Percentiles rank a stretch among this genome's conserved stretches.
These are phyloP conservation scores for Eulithis testata DNA, from an alignment of 2,888 invertebrate genomes.

Conservation along the genomic window DNA sequence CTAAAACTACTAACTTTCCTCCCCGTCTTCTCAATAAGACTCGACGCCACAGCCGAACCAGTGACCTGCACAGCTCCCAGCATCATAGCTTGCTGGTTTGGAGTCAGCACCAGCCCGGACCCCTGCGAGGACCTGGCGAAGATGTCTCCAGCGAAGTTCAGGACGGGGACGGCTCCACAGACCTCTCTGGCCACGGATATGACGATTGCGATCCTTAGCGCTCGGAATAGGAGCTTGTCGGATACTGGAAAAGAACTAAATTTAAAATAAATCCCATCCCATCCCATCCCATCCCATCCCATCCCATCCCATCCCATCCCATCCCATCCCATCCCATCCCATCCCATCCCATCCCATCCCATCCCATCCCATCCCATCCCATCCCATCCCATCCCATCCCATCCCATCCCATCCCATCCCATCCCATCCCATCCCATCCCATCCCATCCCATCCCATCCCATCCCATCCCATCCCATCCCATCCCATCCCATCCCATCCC, in stretches of 20 bases:
- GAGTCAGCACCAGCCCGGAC: constrained; percentile 55
- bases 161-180: constrained; percentile 70
- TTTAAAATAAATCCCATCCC: no score
- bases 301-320: no score
- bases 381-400: no score
- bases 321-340: no score
- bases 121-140: constrained; percentile 63
- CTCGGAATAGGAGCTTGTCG: constrained; percentile 66
- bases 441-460: no score
- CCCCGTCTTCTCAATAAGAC: constrained; percentile 69
- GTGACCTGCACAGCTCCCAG: constrained; percentile 71
- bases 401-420: no score
- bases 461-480: no score
- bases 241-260: constrained; percentile 56
- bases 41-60: constrained; percentile 66
- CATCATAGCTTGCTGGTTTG: constrained; percentile 77
- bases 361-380: no score
- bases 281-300: no score
- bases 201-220: constrained; percentile 65
- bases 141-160: constrained; percentile 76
- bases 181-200: constrained; percentile 65
- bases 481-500: no score
- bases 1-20: constrained; percentile 59
- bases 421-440: no score
- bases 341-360: no score